phyloP scores from a whole-genome alignment of 2,113 vertebrate genomes.

The Hoplias malabaricus region DNA sequence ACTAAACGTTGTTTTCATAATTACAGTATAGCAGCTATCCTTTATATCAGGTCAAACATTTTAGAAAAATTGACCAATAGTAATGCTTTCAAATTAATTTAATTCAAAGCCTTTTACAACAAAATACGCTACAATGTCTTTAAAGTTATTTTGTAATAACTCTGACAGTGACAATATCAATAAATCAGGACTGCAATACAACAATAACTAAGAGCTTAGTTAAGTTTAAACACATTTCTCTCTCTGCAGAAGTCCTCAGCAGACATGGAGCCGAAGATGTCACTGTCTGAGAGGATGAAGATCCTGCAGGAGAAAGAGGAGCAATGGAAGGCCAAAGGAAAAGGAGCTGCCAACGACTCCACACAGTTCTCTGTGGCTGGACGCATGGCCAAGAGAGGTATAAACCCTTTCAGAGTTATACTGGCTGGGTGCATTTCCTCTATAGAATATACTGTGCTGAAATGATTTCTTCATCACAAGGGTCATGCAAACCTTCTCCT shows the following conservation, averaged over 20 bases:
- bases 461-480: background rate
- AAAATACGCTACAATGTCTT: too few relatives aligned
- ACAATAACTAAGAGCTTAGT: too few relatives aligned
- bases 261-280: constrained; percentile 67
- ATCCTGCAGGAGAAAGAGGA: constrained; percentile 76
- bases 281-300: constrained; percentile 72
- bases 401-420: background rate
- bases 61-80: too few relatives aligned
- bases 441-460: background rate
- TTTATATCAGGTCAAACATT: too few relatives aligned
- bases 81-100: too few relatives aligned
- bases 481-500: background rate
- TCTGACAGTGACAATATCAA: too few relatives aligned
- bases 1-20: too few relatives aligned
- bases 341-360: constrained; percentile 78
- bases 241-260: constrained; percentile 63
- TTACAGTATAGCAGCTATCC: too few relatives aligned
- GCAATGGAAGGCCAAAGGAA: constrained; percentile 74
- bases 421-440: background rate
- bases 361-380: constrained; percentile 78
- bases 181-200: too few relatives aligned
- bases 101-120: too few relatives aligned
- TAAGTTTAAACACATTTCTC: background rate
- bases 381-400: constrained; percentile 78
- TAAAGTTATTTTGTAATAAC: too few relatives aligned